Evolutionary conservation across 2,888 invertebrate genomes (phyloP).

Genomic region (Eupithecia tripunctaria): DNA sequence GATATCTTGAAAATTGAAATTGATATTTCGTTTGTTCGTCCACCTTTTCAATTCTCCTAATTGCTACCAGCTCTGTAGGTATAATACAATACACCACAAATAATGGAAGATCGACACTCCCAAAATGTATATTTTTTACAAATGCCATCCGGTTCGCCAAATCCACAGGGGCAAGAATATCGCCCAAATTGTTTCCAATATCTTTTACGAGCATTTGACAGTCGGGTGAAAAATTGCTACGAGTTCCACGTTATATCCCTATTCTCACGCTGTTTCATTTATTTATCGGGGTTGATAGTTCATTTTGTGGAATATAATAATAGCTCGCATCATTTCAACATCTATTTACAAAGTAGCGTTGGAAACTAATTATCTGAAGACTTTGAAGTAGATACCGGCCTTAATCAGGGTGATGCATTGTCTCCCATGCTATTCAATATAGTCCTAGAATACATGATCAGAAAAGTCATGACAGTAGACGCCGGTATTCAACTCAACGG

Average conservation of each 20-base stretch:
- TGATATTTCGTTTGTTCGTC: not conserved
- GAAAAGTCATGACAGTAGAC: too few relatives aligned
- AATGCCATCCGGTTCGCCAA: constrained; percentile 52
- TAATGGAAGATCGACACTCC: constrained; percentile 1
- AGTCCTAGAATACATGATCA: too few relatives aligned
- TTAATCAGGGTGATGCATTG: too few relatives aligned
- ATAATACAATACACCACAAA: constrained; percentile 16
- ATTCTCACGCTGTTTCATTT: constrained; percentile 64
- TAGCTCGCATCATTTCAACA: not conserved
- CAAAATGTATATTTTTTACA: constrained; percentile 59
- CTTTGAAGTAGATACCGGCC: too few relatives aligned
- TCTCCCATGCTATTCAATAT: too few relatives aligned
- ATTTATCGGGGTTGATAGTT: constrained; percentile 30
- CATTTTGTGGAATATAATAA: not conserved
- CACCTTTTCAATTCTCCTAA: not conserved
- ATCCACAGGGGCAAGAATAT: constrained; percentile 66
- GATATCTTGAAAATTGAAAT: not conserved
- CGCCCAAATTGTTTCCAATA: constrained; percentile 80
- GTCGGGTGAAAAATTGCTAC: constrained; percentile 73
- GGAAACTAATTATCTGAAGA: too few relatives aligned
- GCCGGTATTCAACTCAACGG: too few relatives aligned
- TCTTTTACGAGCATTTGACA: constrained; percentile 79
- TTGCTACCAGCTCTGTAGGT: not conserved
- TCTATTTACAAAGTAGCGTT: not conserved
- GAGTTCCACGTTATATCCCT: constrained; percentile 66